phyloP scores from a whole-genome alignment of 2,888 invertebrate species.

The Chrysolina americana region DNA sequence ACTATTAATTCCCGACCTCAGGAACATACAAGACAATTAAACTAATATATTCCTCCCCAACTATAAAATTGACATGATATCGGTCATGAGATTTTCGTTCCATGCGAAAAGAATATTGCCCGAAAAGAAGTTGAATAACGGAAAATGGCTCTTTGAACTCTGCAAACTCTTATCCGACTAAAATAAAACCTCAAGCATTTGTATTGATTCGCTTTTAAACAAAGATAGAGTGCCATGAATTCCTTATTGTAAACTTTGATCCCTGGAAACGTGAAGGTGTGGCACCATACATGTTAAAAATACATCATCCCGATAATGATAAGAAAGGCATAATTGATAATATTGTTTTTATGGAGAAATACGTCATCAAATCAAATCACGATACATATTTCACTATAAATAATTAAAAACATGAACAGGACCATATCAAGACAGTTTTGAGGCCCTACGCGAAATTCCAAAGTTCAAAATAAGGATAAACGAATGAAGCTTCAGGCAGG shows the following conservation, averaged over 20 bases:
- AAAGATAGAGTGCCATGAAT: background rate
- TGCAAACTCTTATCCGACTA: too few species aligned
- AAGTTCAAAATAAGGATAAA: too few species aligned
- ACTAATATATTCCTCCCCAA: too few species aligned
- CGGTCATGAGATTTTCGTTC: too few species aligned
- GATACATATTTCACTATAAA: background rate
- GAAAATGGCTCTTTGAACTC: too few species aligned
- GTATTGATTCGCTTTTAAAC: background rate
- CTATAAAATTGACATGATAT: too few species aligned
- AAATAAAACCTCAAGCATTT: too few species aligned
- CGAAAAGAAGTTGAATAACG: too few species aligned
- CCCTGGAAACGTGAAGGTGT: slow-evolving; percentile 1
- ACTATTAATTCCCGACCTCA: too few species aligned
- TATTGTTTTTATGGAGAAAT: background rate
- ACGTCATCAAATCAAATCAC: background rate
- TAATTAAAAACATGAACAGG: background rate
- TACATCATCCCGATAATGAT: slow-evolving; percentile 2
- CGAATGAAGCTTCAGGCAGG: too few species aligned
- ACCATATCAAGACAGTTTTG: background rate
- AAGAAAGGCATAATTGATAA: background rate
- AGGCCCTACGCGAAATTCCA: background rate
- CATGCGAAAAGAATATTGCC: too few species aligned
- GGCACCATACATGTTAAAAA: slow-evolving; percentile 6
- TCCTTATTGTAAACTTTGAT: background rate
- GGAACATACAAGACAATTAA: too few species aligned